A percentile compares a stretch with the other conserved stretches of the same genome.
phyloP scores from a whole-genome alignment of 2,797 vertebrate species.

The Amazonetta brasiliensis region DNA sequence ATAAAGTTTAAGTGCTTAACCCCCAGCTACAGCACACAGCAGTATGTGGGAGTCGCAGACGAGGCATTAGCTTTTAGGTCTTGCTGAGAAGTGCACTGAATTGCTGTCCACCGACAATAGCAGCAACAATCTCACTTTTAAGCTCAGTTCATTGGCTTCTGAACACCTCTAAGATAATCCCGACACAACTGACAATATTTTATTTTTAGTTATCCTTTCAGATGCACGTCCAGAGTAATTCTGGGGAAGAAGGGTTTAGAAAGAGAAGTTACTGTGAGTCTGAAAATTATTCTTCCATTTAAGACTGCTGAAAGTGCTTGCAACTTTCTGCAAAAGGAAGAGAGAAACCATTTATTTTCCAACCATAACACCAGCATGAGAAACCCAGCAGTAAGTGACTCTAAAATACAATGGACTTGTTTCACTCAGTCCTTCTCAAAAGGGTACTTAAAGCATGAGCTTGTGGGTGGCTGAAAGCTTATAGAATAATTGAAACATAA shows the following conservation, averaged over 20 bases:
- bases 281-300: not conserved
- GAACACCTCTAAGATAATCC: not conserved
- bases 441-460: not conserved
- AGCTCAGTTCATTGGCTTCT: not conserved
- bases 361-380: not conserved
- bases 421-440: not conserved
- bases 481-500: not conserved
- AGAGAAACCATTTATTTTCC: conserved; percentile 14
- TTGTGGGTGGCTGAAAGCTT: not conserved
- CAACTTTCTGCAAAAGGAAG: conserved; percentile 28
- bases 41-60: not conserved
- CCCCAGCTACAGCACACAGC: not conserved
- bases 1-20: not conserved
- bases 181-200: not conserved
- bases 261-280: not conserved
- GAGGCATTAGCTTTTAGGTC: not conserved
- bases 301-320: not conserved
- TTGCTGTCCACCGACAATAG: not conserved
- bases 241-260: not conserved
- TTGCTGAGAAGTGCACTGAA: not conserved
- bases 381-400: not conserved
- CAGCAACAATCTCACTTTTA: not conserved
- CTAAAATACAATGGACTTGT: not conserved
- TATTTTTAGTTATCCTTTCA: conserved; percentile 47
- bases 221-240: not conserved